phyloP scores from a whole-genome alignment of 2,888 invertebrate species.

The Andrena camellia region DNA sequence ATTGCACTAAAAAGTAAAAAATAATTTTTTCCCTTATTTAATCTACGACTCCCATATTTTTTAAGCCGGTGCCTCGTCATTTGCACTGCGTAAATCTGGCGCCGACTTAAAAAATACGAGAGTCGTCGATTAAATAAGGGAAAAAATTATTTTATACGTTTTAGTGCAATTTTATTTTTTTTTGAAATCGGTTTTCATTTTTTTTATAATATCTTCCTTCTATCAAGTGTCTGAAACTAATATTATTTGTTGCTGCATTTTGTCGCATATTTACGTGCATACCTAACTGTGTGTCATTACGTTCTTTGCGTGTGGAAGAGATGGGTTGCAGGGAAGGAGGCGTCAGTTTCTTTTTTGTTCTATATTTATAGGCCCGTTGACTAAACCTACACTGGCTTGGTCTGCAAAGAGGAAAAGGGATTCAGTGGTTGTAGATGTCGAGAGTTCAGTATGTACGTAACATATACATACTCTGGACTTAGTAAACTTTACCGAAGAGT shows the following conservation, averaged over 20 bases:
- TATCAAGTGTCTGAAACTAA: not conserved
- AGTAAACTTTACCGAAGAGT: slow-evolving; percentile 43
- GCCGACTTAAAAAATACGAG: too few species aligned
- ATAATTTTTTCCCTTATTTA: too few species aligned
- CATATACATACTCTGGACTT: slow-evolving; percentile 44
- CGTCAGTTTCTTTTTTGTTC: not conserved
- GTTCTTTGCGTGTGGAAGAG: not conserved
- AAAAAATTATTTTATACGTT: too few species aligned
- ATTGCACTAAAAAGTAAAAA: too few species aligned
- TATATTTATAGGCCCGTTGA: slow-evolving; percentile 77
- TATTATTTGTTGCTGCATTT: not conserved
- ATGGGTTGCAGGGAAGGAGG: not conserved
- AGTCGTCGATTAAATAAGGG: too few species aligned
- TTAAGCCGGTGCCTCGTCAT: too few species aligned
- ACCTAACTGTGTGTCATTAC: not conserved
- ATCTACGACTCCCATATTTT: too few species aligned
- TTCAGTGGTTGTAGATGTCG: slow-evolving; percentile 71
- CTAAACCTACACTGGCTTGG: slow-evolving; percentile 71
- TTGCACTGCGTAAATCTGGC: too few species aligned
- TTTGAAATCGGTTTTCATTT: not conserved
- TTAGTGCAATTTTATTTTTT: too few species aligned
- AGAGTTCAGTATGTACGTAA: slow-evolving; percentile 53
- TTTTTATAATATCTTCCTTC: not conserved
- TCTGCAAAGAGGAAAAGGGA: slow-evolving; percentile 65
- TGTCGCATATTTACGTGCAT: not conserved